A percentile compares a stretch with the other conserved stretches of the same genome.
Conservation (phyloP, 2,797 vertebrate species). For the Etheostoma perlongum region DNA sequence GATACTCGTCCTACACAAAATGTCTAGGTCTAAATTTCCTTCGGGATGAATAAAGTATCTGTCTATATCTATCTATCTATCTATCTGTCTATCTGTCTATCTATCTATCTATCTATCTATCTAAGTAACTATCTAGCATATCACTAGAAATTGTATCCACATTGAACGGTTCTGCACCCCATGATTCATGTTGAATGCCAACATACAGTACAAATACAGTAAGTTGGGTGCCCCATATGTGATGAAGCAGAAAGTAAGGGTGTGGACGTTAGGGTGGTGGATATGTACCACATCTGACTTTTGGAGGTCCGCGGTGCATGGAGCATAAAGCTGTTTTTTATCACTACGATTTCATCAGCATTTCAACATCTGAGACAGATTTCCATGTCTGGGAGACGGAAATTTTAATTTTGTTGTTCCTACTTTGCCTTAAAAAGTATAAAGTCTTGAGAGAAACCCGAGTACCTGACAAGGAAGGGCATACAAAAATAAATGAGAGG, state of each 20-base stretch:
- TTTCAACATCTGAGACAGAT: not conserved
- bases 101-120: no score
- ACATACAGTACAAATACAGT: not conserved
- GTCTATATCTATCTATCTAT: no score
- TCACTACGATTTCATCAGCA: not conserved
- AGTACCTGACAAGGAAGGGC: not conserved
- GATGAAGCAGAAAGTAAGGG: not conserved
- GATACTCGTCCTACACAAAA: not conserved
- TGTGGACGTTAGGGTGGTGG: not conserved
- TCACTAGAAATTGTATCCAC: not conserved
- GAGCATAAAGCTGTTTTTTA: not conserved
- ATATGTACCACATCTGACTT: not conserved
- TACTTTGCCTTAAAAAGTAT: not conserved
- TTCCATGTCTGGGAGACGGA: not conserved
- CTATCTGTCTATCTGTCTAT: no score
- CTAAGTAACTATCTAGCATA: no score
- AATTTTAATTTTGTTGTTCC: not conserved
- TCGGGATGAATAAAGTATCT: no score
- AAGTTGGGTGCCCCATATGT: not conserved
- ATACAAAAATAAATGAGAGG: conserved; percentile 1
- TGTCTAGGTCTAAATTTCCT: not conserved
- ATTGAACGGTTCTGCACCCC: not conserved
- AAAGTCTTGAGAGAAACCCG: not conserved
- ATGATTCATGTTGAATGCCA: not conserved
- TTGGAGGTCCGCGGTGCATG: no score